Conservation (phyloP, 2,888 invertebrate genomes). For the Microctonus brassicae region DNA sequence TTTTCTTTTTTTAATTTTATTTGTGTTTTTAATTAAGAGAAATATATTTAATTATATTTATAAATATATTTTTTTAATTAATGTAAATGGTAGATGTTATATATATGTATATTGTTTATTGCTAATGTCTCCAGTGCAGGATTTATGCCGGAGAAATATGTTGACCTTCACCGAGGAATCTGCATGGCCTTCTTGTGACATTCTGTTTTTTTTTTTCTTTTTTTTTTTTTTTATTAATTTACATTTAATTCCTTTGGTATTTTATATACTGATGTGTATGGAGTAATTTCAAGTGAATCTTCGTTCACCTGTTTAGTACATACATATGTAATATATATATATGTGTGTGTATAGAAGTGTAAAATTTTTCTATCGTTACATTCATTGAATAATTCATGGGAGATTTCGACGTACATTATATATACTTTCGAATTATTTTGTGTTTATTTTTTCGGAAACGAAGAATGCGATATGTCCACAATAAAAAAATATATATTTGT, state of each 20-base stretch:
- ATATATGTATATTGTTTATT: neutral
- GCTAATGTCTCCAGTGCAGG: neutral
- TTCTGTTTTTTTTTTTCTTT: too few species aligned
- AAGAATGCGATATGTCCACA: too few species aligned
- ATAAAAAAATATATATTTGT: too few species aligned
- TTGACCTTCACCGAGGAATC: constrained; percentile 5
- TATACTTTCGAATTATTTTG: neutral
- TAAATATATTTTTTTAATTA: neutral
- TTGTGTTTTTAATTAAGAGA: too few species aligned
- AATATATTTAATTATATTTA: too few species aligned
- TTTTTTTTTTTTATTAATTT: neutral
- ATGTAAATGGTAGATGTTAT: neutral
- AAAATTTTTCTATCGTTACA: neutral
- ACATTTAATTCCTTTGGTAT: neutral
- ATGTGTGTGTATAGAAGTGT: neutral
- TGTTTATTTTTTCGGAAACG: too few species aligned
- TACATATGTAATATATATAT: neutral
- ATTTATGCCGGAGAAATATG: constrained; percentile 15
- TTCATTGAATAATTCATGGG: neutral
- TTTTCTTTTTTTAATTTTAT: too few species aligned
- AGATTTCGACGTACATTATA: too few species aligned
- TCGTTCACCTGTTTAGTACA: neutral
- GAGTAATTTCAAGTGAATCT: neutral
- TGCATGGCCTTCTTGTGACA: neutral
- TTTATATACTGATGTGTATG: neutral